Conservation (phyloP, 2,888 invertebrate species). For the Melieria omissa region DNA sequence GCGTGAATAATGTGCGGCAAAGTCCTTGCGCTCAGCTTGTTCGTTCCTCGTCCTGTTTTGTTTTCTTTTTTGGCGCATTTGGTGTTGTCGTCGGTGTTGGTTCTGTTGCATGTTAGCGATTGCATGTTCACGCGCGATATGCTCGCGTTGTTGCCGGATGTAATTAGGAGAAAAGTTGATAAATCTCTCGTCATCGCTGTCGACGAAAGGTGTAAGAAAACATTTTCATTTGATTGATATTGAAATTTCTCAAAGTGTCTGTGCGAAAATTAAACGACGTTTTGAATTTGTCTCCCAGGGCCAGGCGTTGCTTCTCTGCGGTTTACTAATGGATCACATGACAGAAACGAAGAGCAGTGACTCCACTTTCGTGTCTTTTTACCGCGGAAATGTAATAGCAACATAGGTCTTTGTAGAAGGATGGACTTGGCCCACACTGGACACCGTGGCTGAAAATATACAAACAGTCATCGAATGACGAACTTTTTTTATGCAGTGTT, state of each 20-base stretch:
- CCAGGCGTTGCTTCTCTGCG: too few relatives aligned
- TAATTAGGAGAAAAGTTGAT: conserved; percentile 45
- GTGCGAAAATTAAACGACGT: too few relatives aligned
- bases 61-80: conserved; percentile 2
- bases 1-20: conserved; percentile 25
- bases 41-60: neutral
- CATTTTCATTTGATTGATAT: conserved; percentile 19
- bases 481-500: too few relatives aligned
- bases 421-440: too few relatives aligned
- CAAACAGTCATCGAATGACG: too few relatives aligned
- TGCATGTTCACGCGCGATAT: conserved; percentile 1
- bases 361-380: too few relatives aligned
- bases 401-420: too few relatives aligned
- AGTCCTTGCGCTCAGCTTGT: neutral
- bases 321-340: too few relatives aligned
- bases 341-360: too few relatives aligned
- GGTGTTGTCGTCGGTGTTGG: conserved; percentile 6
- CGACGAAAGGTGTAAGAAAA: neutral
- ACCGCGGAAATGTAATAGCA: too few relatives aligned
- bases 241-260: conserved; percentile 9
- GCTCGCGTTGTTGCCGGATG: conserved; percentile 42
- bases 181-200: conserved; percentile 29
- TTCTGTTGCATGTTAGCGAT: neutral
- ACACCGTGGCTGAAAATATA: too few relatives aligned
- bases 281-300: too few relatives aligned